Conservation (phyloP, 2,888 invertebrate species). For the Corbicula japonica region DNA sequence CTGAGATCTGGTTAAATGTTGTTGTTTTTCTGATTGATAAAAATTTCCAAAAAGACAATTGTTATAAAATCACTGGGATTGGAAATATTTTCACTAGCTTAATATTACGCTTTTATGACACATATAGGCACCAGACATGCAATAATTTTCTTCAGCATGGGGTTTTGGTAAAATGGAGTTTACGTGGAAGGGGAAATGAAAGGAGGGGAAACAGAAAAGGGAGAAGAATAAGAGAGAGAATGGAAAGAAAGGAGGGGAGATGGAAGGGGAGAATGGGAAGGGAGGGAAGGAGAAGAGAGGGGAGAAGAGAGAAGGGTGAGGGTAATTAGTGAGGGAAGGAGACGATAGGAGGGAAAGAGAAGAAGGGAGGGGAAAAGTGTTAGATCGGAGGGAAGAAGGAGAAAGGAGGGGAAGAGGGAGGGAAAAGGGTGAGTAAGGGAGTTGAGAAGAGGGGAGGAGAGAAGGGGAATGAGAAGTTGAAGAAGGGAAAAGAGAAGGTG, state of each 20-base stretch:
- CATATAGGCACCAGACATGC: too few species aligned
- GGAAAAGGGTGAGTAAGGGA: neutral
- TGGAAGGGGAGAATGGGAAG: neutral
- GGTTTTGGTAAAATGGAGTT: too few species aligned
- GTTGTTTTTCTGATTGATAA: too few species aligned
- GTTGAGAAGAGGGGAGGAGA: neutral
- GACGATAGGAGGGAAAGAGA: neutral
- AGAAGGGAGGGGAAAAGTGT: neutral
- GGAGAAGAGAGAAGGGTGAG: neutral
- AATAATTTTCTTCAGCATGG: too few species aligned
- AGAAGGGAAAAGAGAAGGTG: too few species aligned
- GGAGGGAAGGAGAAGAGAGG: neutral
- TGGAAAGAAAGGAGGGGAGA: neutral
- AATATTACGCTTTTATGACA: too few species aligned
- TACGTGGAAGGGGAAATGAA: too few species aligned
- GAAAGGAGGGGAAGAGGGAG: conserved; percentile 3
- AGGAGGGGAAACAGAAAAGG: too few species aligned
- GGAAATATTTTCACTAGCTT: too few species aligned
- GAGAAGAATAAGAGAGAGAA: conserved; percentile 66
- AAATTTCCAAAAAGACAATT: too few species aligned
- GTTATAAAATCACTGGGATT: too few species aligned
- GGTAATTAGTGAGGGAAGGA: neutral
- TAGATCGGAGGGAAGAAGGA: neutral
- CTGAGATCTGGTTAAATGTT: too few species aligned
- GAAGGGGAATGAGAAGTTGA: neutral